phyloP scores from a whole-genome alignment of 1,140 invertebrate genomes.

The Doryteuthis pealeii region DNA sequence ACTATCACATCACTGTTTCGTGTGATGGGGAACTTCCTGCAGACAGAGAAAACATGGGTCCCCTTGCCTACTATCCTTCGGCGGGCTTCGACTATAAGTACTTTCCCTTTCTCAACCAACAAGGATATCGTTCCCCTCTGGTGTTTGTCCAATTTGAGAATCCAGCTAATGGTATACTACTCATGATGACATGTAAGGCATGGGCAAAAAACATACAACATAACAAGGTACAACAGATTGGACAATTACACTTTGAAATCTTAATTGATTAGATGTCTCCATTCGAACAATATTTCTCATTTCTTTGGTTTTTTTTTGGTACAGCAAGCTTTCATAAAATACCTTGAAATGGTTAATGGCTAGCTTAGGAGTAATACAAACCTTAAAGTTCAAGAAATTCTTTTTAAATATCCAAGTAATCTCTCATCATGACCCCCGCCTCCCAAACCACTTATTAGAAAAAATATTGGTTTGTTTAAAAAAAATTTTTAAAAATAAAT shows the following conservation, averaged over 20 bases:
- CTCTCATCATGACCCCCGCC: too few relatives aligned
- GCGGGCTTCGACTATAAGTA: slow-evolving; percentile 78
- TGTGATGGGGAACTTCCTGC: slow-evolving; percentile 63
- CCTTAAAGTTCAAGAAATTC: too few relatives aligned
- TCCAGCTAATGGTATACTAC: slow-evolving; percentile 81
- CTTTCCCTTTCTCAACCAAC: slow-evolving; percentile 76
- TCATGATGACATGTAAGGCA: slow-evolving; percentile 78
- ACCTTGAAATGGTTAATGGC: too few relatives aligned
- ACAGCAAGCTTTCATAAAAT: too few relatives aligned
- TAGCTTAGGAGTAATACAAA: too few relatives aligned
- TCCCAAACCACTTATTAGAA: too few relatives aligned
- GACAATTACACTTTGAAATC: slow-evolving; percentile 31
- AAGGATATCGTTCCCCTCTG: slow-evolving; percentile 83
- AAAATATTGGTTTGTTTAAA: too few relatives aligned
- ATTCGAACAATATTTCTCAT: too few relatives aligned
- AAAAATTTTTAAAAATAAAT: too few relatives aligned
- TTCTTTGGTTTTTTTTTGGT: too few relatives aligned
- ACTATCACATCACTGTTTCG: slow-evolving; percentile 24
- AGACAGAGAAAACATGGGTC: slow-evolving; percentile 84
- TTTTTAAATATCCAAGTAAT: too few relatives aligned
- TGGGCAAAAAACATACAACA: slow-evolving; percentile 91
- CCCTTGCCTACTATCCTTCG: slow-evolving; percentile 70
- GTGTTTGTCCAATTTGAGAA: slow-evolving; percentile 82
- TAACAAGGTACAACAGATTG: slow-evolving; percentile 61
- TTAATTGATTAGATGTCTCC: slow-evolving; percentile 24